Evolutionary conservation across 1,140 invertebrate genomes (phyloP), one percentile per base, ranked within the genome.

Genomic region (Danaus plexippus): DNA sequence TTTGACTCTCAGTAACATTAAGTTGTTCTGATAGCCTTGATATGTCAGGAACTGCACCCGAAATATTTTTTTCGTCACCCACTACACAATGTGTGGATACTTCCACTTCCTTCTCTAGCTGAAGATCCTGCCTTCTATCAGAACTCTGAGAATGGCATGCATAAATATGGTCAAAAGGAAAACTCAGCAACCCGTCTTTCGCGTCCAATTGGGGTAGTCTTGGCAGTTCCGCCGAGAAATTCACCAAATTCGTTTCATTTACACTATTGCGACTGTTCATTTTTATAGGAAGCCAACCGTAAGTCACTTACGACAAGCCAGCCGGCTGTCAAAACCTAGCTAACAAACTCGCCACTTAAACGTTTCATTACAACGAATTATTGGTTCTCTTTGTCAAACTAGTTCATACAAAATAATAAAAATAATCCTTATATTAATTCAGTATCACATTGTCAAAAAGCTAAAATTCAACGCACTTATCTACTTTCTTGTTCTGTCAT

Each of bases 191-290:
- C 13, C 77, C 67, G 53, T 85, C 80, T 63, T 82, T 84, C n/a
- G 74, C 46, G 40, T 82, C 79, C 62, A 84, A 67, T 66, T 74
- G 77, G 64, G 77, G 80, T 22, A 80, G 65, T 18, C 75, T 73
- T 12, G 75, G 66, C 54, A 80, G 66, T 62, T 83, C 77, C 55
- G 73, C 61, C 63, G 80, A 75, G 67, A 79, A 79, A 75, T 81
- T 82, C 71, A 84, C 76, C 73, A 84, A 77, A 77, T 83, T 84
- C 61, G 72, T 75, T 80, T 84, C 74, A 79, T 83, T 80, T 70
- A 77, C 76, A 71, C 75, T 75, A 77, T 69, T 81, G 65, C 80
- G 80, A 84, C 72, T 82, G 74, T 82, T 85, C 82, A 85, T 85
- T 75, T 84, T 85, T 81, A 78, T 71, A 57, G 61, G 61, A 63